Percentiles rank a stretch among this genome's conserved stretches.
phyloP scores from a whole-genome alignment of 2,797 vertebrate genomes.

The Centropyge bicolor region DNA sequence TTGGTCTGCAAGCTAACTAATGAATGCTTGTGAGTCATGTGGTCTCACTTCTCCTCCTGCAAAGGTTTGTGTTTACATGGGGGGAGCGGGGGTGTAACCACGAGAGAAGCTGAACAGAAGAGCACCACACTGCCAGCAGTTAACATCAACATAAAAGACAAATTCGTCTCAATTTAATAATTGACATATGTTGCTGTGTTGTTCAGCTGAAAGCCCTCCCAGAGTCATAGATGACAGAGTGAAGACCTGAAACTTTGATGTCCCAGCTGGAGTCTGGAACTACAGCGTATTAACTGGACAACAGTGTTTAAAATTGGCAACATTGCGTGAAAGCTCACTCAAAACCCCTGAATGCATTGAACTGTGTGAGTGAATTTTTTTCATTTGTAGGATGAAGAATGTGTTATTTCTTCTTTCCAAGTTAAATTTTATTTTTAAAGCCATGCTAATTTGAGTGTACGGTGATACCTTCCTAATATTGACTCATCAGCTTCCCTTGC shows the following conservation, averaged over 20 bases:
- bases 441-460: not conserved
- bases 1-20: constrained; percentile 52
- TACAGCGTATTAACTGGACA: not conserved
- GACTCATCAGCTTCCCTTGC: not conserved
- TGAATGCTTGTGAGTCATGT: constrained; percentile 61
- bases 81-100: constrained; percentile 26
- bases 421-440: not conserved
- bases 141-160: constrained; percentile 30
- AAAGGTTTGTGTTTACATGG: constrained; percentile 55
- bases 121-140: constrained; percentile 7
- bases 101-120: constrained; percentile 13
- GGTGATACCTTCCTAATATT: not conserved
- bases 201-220: constrained; percentile 3
- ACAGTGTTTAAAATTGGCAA: not conserved
- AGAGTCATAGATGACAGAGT: constrained; percentile 9
- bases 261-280: not conserved
- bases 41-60: constrained; percentile 51
- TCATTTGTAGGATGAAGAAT: not conserved
- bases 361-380: not conserved
- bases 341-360: not conserved
- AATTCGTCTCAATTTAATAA: not conserved
- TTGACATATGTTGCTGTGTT: constrained; percentile 6
- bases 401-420: not conserved
- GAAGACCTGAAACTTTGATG: constrained; percentile 24
- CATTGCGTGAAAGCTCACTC: not conserved